These are phyloP conservation scores for Thyatira batis DNA, from an alignment of 2,888 invertebrate genomes.

Conservation along the genomic window DNA sequence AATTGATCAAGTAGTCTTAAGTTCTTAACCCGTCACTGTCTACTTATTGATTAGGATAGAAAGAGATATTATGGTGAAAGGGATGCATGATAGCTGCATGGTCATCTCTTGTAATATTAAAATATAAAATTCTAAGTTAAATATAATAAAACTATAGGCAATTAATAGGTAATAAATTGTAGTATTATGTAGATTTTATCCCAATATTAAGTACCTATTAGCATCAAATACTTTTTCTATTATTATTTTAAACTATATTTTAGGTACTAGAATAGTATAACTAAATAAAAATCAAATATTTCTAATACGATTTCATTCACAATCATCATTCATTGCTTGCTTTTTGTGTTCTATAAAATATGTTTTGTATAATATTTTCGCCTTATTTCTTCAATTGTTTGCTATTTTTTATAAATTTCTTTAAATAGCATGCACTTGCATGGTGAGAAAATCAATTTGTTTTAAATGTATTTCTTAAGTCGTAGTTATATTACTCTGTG, in stretches of 20 bases:
- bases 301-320: slow-evolving; percentile 29
- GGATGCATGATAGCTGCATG: slow-evolving; percentile 24
- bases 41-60: background rate
- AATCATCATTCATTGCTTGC: slow-evolving; percentile 66
- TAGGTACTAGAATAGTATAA: background rate
- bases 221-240: background rate
- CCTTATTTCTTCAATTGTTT: slow-evolving; percentile 46
- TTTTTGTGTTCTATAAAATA: slow-evolving; percentile 54
- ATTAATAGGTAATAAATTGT: no score
- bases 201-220: background rate
- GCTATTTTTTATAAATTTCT: slow-evolving; percentile 24
- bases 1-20: slow-evolving; percentile 5
- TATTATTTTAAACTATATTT: background rate
- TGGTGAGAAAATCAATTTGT: background rate
- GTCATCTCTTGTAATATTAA: background rate
- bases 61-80: slow-evolving; percentile 7
- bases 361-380: slow-evolving; percentile 28
- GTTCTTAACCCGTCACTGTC: no score
- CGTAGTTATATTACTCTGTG: background rate
- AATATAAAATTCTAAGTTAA: no score
- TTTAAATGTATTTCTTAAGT: background rate
- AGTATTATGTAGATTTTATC: background rate
- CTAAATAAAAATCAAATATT: slow-evolving; percentile 1
- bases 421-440: slow-evolving; percentile 3
- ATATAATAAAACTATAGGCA: no score